Base-by-base conservation (phyloP, 2,888 invertebrate species). In the Andrena minutula region DNA sequence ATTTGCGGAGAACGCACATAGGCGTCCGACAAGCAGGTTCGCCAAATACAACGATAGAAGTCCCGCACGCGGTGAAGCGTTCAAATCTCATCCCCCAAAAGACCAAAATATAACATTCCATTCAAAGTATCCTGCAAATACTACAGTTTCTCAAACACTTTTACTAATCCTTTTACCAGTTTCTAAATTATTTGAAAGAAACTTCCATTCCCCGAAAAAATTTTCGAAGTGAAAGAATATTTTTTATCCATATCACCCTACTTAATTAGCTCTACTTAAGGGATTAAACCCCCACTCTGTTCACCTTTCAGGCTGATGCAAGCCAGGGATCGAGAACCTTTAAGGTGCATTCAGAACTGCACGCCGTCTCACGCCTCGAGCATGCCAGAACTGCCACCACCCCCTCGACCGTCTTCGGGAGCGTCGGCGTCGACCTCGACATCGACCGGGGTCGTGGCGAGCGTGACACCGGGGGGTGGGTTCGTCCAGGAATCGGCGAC, bases 321-420 rank as follows among this genome's bases (percentile, higher is more conserved):
- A 80, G 95, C 95, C 2, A 93, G 95, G 86, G 96, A 96, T 77
- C 94, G 94, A 74, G 95, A 96, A 70, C 95, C 96, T 5, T 94
- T 96, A 53, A 92, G 92, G n/a, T 93, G 93, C 85, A 89, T 92
- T 32, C 93, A 91, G 35, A 93, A 88, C 69, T 88, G 88, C 77
- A 88, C 93, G 53, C 94, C 94, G 69, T 93, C 94, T 49, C 95
- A 95, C 86, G 95, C 95, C 1, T 95, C 96, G 8, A 96, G 96
- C 16, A 95, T 96, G 95, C 96, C 96, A 2, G 96, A 96, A 92
- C 91, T 96, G 65, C 94, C 94, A 2, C 91, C 94, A 28, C 94
- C 94, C 4, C 94, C 60, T 92, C 95, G 68, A 6, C 82, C 89
- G 20, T 82, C 88, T 20, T 89, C 88, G 16, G 68, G 86, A 16